Evolutionary conservation across 2,113 vertebrate species (phyloP), one percentile per base, ranked within the genome.

Genomic region (Plecturocebus donacophilus): DNA sequence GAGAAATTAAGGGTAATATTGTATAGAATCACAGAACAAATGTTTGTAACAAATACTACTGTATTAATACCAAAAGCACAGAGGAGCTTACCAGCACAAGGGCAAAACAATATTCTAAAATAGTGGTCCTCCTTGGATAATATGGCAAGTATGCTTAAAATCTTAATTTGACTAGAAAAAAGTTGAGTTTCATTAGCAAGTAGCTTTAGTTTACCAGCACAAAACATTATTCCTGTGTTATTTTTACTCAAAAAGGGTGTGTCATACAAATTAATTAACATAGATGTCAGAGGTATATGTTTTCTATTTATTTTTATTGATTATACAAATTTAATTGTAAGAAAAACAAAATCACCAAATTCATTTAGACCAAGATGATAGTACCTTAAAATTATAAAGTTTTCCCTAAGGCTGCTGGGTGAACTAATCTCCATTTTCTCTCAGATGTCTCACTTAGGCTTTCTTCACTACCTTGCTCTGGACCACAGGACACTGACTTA

Each of bases 91-190:
- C 52, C 17, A 75, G 27, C 25, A 42, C 27, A 70, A 32, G 25
- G 10, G 35, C 94, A 94, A 73, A 21, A 91, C 40, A 58, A 64
- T 21, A 56, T 30, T 58, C 40, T 90, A 86, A 86, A 82, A 58
- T 49, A 47, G 23, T 27, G 4, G 4, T 42, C 4, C n/a, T 80
- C 4, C 42, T 38, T 40, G 38, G 35, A 12, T 85, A 75, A 80
- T 52, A 92, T 3, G 81, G 27, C n/a, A 92, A 75, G 10, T 52
- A 64, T 64, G 25, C 45, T 86, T 76, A 75, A 90, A 66, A 93
- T 94, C 12, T 80, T 92, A 30, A 38, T 35, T 8, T 54, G 40
- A 87, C n/a, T 38, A 49, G 49, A 52, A 85, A 76, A 75, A 52
- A 35, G n/a, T 0, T 25, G 19, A 61, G 42, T 70, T 86, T 80